Base-by-base conservation (phyloP, 2,888 invertebrate genomes). In the Listrodromus nycthemerus region DNA sequence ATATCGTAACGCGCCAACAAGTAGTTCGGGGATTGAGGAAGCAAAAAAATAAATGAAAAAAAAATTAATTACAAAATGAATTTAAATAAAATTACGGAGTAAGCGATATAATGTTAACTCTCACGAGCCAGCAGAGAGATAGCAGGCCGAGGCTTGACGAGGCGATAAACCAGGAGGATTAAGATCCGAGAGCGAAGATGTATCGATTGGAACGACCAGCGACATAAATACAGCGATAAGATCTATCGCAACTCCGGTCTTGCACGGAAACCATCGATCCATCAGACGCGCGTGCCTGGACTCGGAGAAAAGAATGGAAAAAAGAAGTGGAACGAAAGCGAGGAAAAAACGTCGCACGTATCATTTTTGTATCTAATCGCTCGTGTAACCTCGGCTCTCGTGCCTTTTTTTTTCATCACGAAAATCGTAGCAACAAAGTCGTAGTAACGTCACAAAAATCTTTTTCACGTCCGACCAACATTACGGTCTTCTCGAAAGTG, bases 321-420 rank as follows among this genome's bases (percentile, higher is more conserved):
- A 69, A 55, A 33, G 58, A 33, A 48, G 58, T 21, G n/a, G 37
- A 50, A 37, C 45, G n/a, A 50, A 77, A 73, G 63, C 66, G 73
- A 69, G 55, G 70, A 75, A 70, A 79, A 83, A 74, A 41, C 45
- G 70, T 66, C 52, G 21, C 80, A 37, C 30, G 66, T 58, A 37
- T 33, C 58, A 50, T 78, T 82, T 74, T 82, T 78, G 67, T 73
- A 82, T 82, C 82, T 82, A 78, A 82, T 82, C 82, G 63, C 10
- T 8, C 73, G 63, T 21, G 48, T 66, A 80, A 83, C 76, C 83
- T 65, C 10, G 37, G 71, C 61, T 58, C 67, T 63, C 74, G 63
- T 61, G 78, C 69, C 77, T 48, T 37, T 19, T 70, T 70, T 61
- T 52, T 66, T 7, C 78, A 21, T 30, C 73, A 61, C 66, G 69